Base-by-base conservation (phyloP, 1,140 invertebrate genomes). In the Heterodera carotae region DNA sequence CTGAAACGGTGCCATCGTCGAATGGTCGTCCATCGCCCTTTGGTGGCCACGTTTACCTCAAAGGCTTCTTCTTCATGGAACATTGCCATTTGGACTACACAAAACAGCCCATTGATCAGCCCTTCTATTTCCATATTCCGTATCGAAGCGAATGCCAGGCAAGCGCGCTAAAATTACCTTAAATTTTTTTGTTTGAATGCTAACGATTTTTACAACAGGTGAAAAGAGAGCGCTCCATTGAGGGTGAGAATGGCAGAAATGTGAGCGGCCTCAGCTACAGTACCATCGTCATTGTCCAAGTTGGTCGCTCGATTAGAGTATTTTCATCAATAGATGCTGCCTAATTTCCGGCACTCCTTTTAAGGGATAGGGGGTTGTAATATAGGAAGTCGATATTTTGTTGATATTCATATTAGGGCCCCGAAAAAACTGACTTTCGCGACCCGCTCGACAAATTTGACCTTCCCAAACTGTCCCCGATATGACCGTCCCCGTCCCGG, bases 101-200 rank as follows among this genome's bases (percentile, higher is more conserved):
- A n/a, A 27, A 53, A 33, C 60, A 76, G 56, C 15, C 60, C 27
- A 76, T 84, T 27, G 48, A 29, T 36, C 53, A 85, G 59, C 80
- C 83, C n/a, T 84, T 83, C 59, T 84, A 59, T 69, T 84, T 83
- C 29, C 83, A 83, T 48, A 82, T 83, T 67, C 81, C 82, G 4
- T 83, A 72, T 69, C 60, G 56, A 48, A 83, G 81, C 43, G 78
- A 84, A 43, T 83, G 82, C 67, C 80, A 83, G 74, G 83, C 29
- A 76, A 33, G 48, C 48, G 48, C 22, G 33, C 66, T 18, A 68
- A 15, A 67, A 67, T 22, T 43, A 43, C 39, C 12, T 43, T 43
- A 2, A 43, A 8, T 43, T 43, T 43, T 39, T 39, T 39, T 39
- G 0, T 43, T 68, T 43, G 39, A 43, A 43, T 6, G 0, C 6